Evolutionary conservation across 2,888 invertebrate species (phyloP).

Genomic region (Rhopalosiphum nymphaeae): DNA sequence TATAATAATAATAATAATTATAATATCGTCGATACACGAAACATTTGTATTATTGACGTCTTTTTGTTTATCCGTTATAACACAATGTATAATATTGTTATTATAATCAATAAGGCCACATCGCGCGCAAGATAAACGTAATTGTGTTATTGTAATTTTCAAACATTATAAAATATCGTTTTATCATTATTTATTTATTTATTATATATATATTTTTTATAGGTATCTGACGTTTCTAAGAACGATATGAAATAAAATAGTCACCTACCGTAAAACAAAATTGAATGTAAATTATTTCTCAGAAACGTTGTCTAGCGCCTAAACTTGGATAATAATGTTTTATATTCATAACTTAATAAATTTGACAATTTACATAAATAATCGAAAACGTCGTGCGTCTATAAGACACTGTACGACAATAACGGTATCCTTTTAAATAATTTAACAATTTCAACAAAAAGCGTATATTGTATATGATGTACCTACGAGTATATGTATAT

Average conservation of each 20-base stretch:
- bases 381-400: background rate
- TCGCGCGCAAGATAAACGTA: no score
- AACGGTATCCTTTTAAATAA: constrained; percentile 14
- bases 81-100: no score
- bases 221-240: background rate
- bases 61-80: no score
- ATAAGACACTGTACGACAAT: background rate
- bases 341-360: constrained; percentile 12
- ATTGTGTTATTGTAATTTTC: background rate
- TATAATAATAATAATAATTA: background rate
- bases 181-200: background rate
- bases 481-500: background rate
- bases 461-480: background rate
- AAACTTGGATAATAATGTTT: background rate
- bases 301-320: background rate
- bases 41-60: background rate
- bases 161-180: background rate
- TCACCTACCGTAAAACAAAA: background rate
- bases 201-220: background rate
- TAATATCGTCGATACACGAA: background rate
- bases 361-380: constrained; percentile 44
- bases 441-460: background rate
- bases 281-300: constrained; percentile 24
- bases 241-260: background rate
- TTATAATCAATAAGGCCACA: no score